Percentiles rank a stretch among this genome's conserved stretches.
phyloP scores from a whole-genome alignment of 2,113 vertebrate genomes.

The Stegostoma tigrinum region DNA sequence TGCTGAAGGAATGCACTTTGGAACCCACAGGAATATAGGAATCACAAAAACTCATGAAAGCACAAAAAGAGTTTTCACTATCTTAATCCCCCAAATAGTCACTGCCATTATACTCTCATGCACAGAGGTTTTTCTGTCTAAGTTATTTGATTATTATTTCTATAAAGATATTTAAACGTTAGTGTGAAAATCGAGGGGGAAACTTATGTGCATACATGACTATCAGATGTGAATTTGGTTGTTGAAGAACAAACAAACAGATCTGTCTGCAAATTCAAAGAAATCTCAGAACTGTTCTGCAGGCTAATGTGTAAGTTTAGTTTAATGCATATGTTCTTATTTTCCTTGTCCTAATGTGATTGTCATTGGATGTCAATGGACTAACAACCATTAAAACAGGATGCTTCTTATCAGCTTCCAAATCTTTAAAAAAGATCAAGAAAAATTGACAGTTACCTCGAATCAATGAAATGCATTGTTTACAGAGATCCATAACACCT shows the following conservation, averaged over 20 bases:
- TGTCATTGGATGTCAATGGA: not conserved
- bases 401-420: not conserved
- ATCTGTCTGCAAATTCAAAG: not conserved
- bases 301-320: not conserved
- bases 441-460: not conserved
- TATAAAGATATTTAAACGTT: not conserved
- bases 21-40: not conserved
- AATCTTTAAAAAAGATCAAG: not conserved
- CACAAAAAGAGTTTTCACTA: not conserved
- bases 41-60: not conserved
- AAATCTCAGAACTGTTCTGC: not conserved
- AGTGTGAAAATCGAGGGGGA: not conserved
- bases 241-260: not conserved
- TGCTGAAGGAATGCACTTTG: no score
- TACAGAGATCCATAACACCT: not conserved
- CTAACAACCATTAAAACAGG: not conserved
- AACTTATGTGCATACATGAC: not conserved
- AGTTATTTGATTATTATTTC: not conserved
- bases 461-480: not conserved
- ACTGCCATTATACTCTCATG: not conserved
- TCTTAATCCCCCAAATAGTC: not conserved
- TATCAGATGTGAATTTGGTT: not conserved
- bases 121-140: not conserved
- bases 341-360: not conserved
- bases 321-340: not conserved